Base-by-base conservation (phyloP, 1,140 invertebrate genomes). In the Heliothis virescens region DNA sequence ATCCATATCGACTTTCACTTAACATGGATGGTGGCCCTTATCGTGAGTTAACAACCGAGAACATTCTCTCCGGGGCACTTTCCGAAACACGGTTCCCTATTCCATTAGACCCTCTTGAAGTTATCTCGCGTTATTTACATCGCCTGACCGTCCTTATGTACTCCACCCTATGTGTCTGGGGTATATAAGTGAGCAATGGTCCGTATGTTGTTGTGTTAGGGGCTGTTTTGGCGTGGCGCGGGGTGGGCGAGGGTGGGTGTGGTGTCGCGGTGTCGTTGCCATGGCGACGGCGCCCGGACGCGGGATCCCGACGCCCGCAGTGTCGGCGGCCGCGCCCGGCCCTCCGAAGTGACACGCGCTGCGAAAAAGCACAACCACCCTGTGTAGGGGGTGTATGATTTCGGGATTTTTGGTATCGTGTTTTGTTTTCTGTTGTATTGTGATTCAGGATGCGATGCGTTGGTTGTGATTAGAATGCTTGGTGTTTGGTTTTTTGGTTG, bases 301-400 rank as follows among this genome's bases (percentile, higher is more conserved):
- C 90, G 88, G 90, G 90, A 94, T 92, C 90, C 91, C 95, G 95
- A 95, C 95, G 95, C 95, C 95, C 92, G 94, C 95, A 92, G 95
- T 95, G 95, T 96, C 95, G 95, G 95, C 91, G 95, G 95, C 95
- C 95, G 87, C 95, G 94, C 95, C 94, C 95, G 94, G 88, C 95
- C 94, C 91, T 92, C 95, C 93, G 91, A 93, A 94, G 91, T 94
- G 92, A 94, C 92, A 94, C 91, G 91, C 91, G 92, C 86, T 85
- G 87, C 92, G 91, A 92, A 94, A 94, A 94, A 94, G 92, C 92
- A 94, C 92, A 94, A 93, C 91, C 89, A 89, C 92, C 91, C 91
- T 80, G 84, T 77, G 75, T 88, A 79, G 74, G 79, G 75, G 60
- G 60, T 57, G 83, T 79, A 87, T 71, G 71, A n/a, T 71, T 83